Evolutionary conservation across 2,113 vertebrate genomes (phyloP), one percentile per base, ranked within the genome.

Genomic region (Scolopax mira): DNA sequence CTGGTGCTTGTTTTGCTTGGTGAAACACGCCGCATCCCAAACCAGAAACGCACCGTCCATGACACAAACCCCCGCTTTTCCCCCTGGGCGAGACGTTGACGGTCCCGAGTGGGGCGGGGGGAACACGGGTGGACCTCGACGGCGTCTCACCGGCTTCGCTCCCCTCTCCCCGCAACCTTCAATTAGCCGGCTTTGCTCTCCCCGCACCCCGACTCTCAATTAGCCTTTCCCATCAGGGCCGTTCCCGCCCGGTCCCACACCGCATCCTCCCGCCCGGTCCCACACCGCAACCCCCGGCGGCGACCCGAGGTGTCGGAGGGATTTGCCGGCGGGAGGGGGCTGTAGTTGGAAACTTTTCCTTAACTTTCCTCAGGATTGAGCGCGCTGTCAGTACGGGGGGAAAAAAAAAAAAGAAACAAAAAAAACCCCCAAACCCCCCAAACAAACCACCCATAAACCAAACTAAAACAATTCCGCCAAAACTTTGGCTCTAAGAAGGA

Each of bases 21-120:
- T 4, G 69, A 46, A 33, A 66, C 3, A 13, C 15, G 30, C 3
- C 1, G 55, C 33, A 6, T 46, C 21, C 37, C 66, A 18, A 61
- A n/a, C 0, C 9, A 71, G 39, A 81, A 90, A 55, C 23, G 16
- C 89, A 0, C 42, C 4, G 7, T 5, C 35, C 41, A 1, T 5
- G 2, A 3, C 21, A 9, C 2, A 4, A 77, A 5, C 0, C 11
- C 31, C 27, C 6, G 4, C 21, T 52, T 23, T n/a, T 28, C 37
- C 9, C 9, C 42, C 55, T 27, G 46, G 14, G 57, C 3, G 10
- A 66, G 61, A 23, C 3, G 1, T 6, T 35, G 64, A 7, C 16
- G 28, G 71, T 22, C 28, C 80, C 4, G 57, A 22, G 31, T 9
- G n/a, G 71, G 24, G 4, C 10, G 22, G 33, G 23, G 1, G 28